Evolutionary conservation across 2,888 invertebrate species (phyloP).

Genomic region (Embidobia sp.): DNA sequence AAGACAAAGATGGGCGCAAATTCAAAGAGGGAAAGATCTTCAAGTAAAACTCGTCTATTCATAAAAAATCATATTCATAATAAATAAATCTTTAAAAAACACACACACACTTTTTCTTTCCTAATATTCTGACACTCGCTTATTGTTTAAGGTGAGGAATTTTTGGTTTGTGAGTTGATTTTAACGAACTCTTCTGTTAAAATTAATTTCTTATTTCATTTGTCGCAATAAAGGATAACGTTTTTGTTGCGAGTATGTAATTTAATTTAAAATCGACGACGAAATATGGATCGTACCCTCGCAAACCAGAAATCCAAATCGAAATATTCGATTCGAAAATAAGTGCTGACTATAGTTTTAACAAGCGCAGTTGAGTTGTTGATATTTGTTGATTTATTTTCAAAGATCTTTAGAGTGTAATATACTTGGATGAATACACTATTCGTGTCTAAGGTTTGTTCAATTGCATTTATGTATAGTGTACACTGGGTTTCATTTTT

Average conservation of each 20-base stretch:
- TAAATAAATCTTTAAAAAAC: conserved; percentile 71
- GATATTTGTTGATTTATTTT: conserved; percentile 32
- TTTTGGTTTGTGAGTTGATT: background rate
- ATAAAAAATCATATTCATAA: conserved; percentile 74
- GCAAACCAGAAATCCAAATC: background rate
- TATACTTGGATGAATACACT: background rate
- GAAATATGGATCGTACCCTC: too few species aligned
- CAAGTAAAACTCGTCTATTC: conserved; percentile 86
- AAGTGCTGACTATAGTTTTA: conserved; percentile 13
- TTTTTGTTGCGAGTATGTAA: too few species aligned
- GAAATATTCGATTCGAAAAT: too few species aligned
- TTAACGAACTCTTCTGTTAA: too few species aligned
- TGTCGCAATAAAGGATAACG: too few species aligned
- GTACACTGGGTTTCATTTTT: conserved; percentile 2
- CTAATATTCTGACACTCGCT: conserved; percentile 18
- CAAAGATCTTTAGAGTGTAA: background rate
- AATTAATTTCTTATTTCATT: too few species aligned
- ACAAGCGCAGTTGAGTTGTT: conserved; percentile 15
- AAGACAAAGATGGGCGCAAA: conserved; percentile 92
- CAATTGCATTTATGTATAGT: conserved; percentile 15
- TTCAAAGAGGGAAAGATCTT: conserved; percentile 99
- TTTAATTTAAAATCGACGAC: too few species aligned
- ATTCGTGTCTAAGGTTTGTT: too few species aligned
- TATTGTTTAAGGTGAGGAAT: background rate
- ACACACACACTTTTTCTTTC: conserved; percentile 41